A percentile compares a stretch with the other conserved stretches of the same genome.
Conservation (phyloP, 2,797 vertebrate species). For the Clarias platycephalus region DNA sequence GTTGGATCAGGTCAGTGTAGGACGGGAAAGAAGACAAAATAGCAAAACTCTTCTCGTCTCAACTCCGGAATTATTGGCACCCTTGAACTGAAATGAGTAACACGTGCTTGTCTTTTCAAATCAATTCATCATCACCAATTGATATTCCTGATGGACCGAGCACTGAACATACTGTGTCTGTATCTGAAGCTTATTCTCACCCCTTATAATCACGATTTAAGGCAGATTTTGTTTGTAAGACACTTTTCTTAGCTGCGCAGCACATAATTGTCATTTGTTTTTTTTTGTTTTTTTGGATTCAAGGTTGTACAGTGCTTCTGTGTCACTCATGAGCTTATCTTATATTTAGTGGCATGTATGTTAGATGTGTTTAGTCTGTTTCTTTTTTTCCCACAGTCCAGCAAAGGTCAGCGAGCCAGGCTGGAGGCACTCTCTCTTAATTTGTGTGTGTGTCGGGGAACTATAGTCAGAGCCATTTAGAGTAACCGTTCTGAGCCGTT, state of each 20-base stretch:
- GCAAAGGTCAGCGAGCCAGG: background rate
- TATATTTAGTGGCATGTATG: conserved; percentile 6
- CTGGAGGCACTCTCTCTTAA: background rate
- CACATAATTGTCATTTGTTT: background rate
- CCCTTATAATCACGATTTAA: background rate
- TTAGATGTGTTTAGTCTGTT: background rate
- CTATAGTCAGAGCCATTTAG: background rate
- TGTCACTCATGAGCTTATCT: conserved; percentile 21
- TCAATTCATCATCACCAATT: no score
- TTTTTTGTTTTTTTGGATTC: background rate
- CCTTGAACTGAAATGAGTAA: background rate
- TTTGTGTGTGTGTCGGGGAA: background rate
- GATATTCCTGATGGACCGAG: background rate
- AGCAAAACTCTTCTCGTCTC: no score
- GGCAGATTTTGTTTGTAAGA: background rate
- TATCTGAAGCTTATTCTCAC: no score
- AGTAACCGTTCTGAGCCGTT: conserved; percentile 39
- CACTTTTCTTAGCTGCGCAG: background rate
- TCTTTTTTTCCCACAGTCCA: background rate
- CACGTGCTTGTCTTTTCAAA: background rate
- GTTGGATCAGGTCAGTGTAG: background rate
- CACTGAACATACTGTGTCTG: background rate
- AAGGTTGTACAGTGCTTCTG: background rate
- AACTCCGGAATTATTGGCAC: background rate
- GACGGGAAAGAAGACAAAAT: background rate